Evolutionary conservation across 37 sponge, comb jelly and placozoan genomes (phyloP).

Genomic region (Diacarnus erythraeanus): DNA sequence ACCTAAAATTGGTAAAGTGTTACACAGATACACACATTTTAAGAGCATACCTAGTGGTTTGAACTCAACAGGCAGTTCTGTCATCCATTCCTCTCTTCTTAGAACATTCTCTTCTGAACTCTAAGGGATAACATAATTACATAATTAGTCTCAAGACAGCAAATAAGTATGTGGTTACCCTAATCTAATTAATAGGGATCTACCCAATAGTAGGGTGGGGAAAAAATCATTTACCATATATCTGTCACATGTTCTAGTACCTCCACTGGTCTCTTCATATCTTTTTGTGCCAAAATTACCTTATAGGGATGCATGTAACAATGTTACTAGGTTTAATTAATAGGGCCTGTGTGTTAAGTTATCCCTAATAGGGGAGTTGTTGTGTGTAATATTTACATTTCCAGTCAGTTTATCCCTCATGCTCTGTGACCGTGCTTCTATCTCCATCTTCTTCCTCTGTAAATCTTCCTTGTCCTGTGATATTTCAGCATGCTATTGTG

Average conservation of each 20-base stretch:
- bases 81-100: conserved; percentile 81
- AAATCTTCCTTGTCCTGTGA: conserved; percentile 14
- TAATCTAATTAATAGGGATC: too few relatives aligned
- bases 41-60: conserved; percentile 43
- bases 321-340: not conserved
- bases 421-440: conserved; percentile 59
- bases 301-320: too few relatives aligned
- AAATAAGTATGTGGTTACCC: too few relatives aligned
- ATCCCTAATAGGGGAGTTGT: not conserved
- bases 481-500: too few relatives aligned
- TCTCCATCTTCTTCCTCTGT: conserved; percentile 23
- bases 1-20: conserved; percentile 14
- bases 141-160: too few relatives aligned
- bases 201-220: too few relatives aligned
- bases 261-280: too few relatives aligned
- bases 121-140: not conserved
- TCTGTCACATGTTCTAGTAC: too few relatives aligned
- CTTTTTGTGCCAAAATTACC: too few relatives aligned
- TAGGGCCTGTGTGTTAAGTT: not conserved
- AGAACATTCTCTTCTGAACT: conserved; percentile 17
- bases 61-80: conserved; percentile 66
- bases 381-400: conserved; percentile 31
- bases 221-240: too few relatives aligned
- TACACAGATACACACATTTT: not conserved
- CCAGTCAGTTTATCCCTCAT: conserved; percentile 63